Evolutionary conservation across 2,797 vertebrate species (phyloP).

Genomic region (Sebastes cheni): DNA sequence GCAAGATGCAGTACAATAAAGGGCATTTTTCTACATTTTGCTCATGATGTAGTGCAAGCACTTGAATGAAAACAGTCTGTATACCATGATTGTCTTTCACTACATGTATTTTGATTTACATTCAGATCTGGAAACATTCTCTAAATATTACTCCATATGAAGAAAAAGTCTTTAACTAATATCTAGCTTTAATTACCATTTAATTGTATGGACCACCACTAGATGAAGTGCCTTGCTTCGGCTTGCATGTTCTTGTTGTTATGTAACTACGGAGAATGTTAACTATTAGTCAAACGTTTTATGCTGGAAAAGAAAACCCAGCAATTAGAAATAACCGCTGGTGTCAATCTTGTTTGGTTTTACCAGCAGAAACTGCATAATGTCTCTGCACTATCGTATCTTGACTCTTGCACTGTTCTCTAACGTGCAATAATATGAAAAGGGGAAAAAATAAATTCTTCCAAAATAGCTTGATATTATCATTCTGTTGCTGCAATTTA

Average conservation of each 20-base stretch:
- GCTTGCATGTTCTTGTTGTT: not conserved
- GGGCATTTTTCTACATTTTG: not conserved
- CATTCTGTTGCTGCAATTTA: not conserved
- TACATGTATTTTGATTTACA: not conserved
- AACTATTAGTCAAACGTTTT: not conserved
- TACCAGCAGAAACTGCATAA: not conserved
- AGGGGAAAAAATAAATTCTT: not conserved
- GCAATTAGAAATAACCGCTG: not conserved
- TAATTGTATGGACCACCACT: not conserved
- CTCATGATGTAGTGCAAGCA: not conserved
- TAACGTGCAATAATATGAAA: not conserved
- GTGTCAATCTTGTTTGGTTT: not conserved
- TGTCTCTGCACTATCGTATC: not conserved
- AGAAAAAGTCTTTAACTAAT: not conserved
- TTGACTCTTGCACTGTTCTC: not conserved
- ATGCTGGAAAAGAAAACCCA: not conserved
- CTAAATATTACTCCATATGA: not conserved
- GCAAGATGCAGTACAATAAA: not conserved
- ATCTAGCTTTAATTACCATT: not conserved
- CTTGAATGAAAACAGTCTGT: not conserved
- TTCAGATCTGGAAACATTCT: not conserved
- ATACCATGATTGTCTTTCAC: not conserved
- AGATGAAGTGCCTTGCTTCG: not conserved
- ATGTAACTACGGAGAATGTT: not conserved
- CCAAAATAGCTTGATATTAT: not conserved